phyloP scores from a whole-genome alignment of 2,797 vertebrate species.

The Hemitrygon akajei region DNA sequence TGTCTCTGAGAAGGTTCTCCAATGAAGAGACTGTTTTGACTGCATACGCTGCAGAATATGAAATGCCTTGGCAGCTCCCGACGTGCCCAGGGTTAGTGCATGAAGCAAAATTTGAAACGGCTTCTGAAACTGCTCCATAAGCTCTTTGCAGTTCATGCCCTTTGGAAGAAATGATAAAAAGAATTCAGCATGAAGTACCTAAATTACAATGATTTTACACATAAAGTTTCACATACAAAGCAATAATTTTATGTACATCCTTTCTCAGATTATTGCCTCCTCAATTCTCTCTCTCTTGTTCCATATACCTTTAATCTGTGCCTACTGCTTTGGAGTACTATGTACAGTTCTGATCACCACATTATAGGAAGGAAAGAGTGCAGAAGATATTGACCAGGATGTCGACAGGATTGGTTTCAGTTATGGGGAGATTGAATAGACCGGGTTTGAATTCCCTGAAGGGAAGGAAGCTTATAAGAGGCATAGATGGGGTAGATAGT shows the following conservation, averaged over 20 bases:
- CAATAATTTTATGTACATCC: background rate
- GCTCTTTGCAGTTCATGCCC: background rate
- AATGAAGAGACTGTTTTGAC: constrained; percentile 2
- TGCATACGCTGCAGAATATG: background rate
- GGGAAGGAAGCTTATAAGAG: too few species aligned
- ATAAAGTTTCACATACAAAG: background rate
- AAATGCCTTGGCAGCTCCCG: background rate
- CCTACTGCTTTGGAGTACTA: too few species aligned
- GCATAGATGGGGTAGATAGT: too few species aligned
- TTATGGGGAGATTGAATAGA: too few species aligned
- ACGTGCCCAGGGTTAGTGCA: background rate
- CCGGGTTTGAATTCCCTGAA: too few species aligned
- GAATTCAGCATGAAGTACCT: background rate
- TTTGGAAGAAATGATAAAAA: background rate
- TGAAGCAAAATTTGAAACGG: background rate
- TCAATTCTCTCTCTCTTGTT: background rate
- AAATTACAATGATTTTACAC: background rate
- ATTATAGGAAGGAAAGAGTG: too few species aligned
- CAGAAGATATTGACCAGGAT: too few species aligned
- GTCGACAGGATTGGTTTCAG: too few species aligned
- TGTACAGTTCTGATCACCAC: too few species aligned
- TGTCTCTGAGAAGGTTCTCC: background rate
- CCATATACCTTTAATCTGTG: too few species aligned
- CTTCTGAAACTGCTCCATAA: background rate
- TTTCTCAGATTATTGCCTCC: background rate